A percentile compares a stretch with the other conserved stretches of the same genome.
Conservation (phyloP, 2,113 vertebrate genomes). For the Callipepla californica region DNA sequence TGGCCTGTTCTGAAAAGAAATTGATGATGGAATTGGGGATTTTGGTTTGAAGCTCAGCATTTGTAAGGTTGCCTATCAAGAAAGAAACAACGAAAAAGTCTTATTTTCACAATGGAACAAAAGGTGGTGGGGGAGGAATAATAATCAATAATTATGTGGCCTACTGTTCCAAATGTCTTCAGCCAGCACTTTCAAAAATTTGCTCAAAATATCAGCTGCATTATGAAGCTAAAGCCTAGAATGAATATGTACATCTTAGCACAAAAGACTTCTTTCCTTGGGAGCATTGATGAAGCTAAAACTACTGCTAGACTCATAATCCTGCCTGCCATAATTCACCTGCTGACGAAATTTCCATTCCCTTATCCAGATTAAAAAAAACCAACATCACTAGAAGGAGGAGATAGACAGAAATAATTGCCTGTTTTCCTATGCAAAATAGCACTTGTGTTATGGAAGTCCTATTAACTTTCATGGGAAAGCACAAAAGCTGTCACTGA, state of each 20-base stretch:
- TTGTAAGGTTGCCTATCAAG: not conserved
- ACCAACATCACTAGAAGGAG: not conserved
- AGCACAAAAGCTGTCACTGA: not conserved
- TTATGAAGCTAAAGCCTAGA: not conserved
- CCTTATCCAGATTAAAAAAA: not conserved
- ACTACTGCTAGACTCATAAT: not conserved
- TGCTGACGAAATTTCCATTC: not conserved
- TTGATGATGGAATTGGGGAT: not conserved
- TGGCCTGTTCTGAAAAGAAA: not conserved
- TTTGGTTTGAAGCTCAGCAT: not conserved
- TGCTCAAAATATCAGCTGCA: not conserved
- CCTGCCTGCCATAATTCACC: not conserved
- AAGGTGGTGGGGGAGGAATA: rapidly evolving
- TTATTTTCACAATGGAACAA: not conserved
- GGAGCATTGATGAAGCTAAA: not conserved
- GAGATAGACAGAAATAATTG: not conserved
- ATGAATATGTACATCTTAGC: not conserved
- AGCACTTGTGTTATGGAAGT: not conserved
- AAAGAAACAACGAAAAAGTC: not conserved
- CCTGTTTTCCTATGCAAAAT: not conserved
- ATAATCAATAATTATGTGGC: not conserved
- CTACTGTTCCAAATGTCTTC: not conserved
- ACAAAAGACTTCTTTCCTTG: not conserved
- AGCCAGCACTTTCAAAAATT: not conserved
- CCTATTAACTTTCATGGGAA: not conserved